Evolutionary conservation across 2,888 invertebrate genomes (phyloP).

Genomic region (Aphodius sticticus): DNA sequence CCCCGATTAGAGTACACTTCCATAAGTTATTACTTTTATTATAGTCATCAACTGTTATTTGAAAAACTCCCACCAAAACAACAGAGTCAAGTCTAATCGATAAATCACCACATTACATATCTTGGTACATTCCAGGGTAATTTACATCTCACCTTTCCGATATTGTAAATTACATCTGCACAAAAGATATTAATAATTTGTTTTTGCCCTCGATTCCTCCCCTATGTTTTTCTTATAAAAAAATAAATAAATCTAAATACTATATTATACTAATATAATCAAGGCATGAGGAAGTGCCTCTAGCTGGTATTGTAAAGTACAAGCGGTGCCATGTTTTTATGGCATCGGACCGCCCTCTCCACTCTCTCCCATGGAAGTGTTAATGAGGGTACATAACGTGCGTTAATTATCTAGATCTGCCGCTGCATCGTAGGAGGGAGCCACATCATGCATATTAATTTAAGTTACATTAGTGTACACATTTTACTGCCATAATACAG

Average conservation of each 20-base stretch:
- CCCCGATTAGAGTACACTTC: too few species aligned
- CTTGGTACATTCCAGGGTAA: too few species aligned
- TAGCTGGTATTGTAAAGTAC: neutral
- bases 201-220: too few species aligned
- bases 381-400: neutral
- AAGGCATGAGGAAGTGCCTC: neutral
- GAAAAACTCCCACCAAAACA: too few species aligned
- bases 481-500: conserved; percentile 17
- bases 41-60: too few species aligned
- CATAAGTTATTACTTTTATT: too few species aligned
- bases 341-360: neutral
- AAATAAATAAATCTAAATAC: neutral
- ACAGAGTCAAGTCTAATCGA: too few species aligned
- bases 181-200: too few species aligned
- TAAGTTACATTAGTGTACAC: conserved; percentile 26
- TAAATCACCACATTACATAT: too few species aligned
- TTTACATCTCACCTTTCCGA: too few species aligned
- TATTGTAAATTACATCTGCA: too few species aligned
- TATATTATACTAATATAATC: neutral
- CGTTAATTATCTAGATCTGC: conserved; percentile 25
- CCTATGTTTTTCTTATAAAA: too few species aligned
- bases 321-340: neutral
- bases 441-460: conserved; percentile 29
- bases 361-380: neutral
- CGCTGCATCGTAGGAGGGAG: conserved; percentile 9